Evolutionary conservation across 2,888 invertebrate species (phyloP), one percentile per base, ranked within the genome.

Genomic region (Eugnorisma glareosa): DNA sequence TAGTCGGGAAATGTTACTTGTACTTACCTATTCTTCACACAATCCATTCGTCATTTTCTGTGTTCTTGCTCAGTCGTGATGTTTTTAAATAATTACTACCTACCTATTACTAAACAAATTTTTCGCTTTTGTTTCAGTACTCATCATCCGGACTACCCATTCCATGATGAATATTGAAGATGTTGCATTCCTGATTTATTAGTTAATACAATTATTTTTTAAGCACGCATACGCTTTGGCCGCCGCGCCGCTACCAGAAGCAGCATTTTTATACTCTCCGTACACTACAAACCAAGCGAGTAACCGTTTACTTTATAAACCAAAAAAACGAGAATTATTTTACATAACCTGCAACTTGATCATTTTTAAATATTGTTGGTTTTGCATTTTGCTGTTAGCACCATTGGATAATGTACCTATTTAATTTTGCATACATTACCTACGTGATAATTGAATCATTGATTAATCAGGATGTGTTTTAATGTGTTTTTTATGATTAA

Each of bases 91-190:
- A 6, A 37, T 35, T 1, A 11, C 15, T 31, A 37, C 10, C 15
- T 31, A 37, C 10, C 8, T 24, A 24, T 24, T 54, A 51, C 21
- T 5, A 11, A 61, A 6, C 6, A 51, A 37, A 43, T 64, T 15
- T 48, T 67, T 80, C 59, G 57, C 78, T 80, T 85, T 88, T 89
- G 90, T 94, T 95, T 37, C 94, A 96, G 96, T 79, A 87, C 90
- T 0, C 90, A 95, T 73, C 95, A 95, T 51, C 94, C 94, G 0
- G 92, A 96, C 35, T 94, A 92, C 59, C 96, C 96, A 0, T 96
- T 96, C 93, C 93, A 95, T 81, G 95, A 94, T 13, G 95, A 95
- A 76, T 95, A 91, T 77, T 95, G 59, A 86, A 57, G 35, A 45
- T 15, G 7, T 1, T 1, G 59, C 59, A 81, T 68, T 70, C 82